Evolutionary conservation across 2,888 invertebrate genomes (phyloP), one percentile per base, ranked within the genome.

Genomic region (Linnaemya tessellans): DNA sequence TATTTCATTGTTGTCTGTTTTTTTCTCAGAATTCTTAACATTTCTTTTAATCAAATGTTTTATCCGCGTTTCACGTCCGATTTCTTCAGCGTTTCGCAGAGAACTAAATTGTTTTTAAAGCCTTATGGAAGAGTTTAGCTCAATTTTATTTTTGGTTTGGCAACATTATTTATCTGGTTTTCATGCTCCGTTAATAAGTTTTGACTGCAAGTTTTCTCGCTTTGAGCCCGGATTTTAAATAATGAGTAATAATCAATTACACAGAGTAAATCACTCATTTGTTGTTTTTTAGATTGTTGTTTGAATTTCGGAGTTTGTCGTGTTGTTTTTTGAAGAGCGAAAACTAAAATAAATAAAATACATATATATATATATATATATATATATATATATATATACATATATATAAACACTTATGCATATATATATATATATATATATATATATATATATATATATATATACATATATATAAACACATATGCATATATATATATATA

Each of bases 31-130:
- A 64, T 54, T 62, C 18, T 43, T n/a, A 35, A 10, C 22, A 22
- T 70, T 35, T 64, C 58, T 10, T 35, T n/a, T 38, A 58, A 49
- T 68, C 8, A 25, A 51, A 49, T 62, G 11, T 51, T 64, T 81
- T 71, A 9, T 49, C 70, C 82, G 75, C 56, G 8, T 75, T 84
- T 84, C 82, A 91, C 91, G 90, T 88, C 90, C 88, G 90, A 88
- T 88, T 89, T 89, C 88, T 87, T 88, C 89, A 90, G 89, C 90
- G 91, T 88, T 90, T 89, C 89, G 88, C 89, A 91, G 89, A 89
- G 91, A 91, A 91, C 91, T 91, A 89, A 91, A 88, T 89, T 88
- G 88, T 88, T 90, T 90, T 89, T 88, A 86, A 89, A 91, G 89
- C 88, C 89, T 89, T 89, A 89, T 90, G 88, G 89, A 90, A 90